Percentiles rank a stretch among this genome's conserved stretches.
Evolutionary conservation across 2,113 vertebrate species (phyloP).

Genomic region (Macquaria ambigua): DNA sequence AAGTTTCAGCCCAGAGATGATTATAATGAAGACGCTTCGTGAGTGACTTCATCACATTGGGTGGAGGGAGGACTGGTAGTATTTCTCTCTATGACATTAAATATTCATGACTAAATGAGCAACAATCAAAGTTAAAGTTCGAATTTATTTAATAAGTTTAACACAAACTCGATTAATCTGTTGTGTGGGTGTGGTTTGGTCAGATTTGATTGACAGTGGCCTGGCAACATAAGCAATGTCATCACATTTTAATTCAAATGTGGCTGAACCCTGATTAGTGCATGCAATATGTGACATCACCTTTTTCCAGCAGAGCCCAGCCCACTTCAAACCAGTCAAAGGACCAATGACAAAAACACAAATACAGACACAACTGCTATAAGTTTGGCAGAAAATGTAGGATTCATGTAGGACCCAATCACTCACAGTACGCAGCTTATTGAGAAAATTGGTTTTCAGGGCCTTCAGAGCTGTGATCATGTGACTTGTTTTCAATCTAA

Average conservation of each 20-base stretch:
- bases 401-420: neutral
- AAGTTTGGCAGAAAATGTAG: neutral
- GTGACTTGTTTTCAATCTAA: neutral
- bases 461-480: neutral
- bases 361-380: neutral
- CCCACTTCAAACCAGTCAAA: neutral
- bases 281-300: neutral
- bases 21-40: neutral
- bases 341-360: neutral
- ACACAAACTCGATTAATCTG: neutral
- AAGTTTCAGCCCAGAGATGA: neutral
- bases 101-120: neutral
- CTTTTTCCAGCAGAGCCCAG: neutral
- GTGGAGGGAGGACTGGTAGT: neutral
- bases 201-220: neutral
- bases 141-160: neutral
- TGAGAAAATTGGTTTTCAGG: neutral
- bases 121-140: neutral
- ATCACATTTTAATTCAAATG: neutral
- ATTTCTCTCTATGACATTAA: neutral
- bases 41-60: neutral
- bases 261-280: neutral
- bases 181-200: neutral
- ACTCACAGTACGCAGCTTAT: neutral
- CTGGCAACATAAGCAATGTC: neutral